phyloP scores from a whole-genome alignment of 1,140 invertebrate genomes.

The Frieseomelitta varia region DNA sequence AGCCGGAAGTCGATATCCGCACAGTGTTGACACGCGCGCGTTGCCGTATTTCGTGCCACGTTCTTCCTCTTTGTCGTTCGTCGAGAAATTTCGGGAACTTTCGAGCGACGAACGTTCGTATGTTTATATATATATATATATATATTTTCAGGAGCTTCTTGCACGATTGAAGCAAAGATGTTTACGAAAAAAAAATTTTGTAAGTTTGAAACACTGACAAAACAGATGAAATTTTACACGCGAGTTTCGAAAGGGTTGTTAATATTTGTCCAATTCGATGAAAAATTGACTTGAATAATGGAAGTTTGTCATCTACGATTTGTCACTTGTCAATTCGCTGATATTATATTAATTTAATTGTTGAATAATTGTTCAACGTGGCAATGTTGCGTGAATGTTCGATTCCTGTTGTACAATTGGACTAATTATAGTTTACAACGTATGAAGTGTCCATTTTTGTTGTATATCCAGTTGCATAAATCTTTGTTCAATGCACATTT shows the following conservation, averaged over 20 bases:
- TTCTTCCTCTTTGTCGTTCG: background rate
- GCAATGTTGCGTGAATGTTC: background rate
- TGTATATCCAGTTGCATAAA: background rate
- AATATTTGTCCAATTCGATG: background rate
- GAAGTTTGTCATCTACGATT: background rate
- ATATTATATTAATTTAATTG: background rate
- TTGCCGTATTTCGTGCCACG: conserved; percentile 16
- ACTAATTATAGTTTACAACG: background rate
- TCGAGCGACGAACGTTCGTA: background rate
- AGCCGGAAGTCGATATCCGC: conserved; percentile 24
- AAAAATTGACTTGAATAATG: background rate
- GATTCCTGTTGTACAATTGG: background rate
- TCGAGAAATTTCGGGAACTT: background rate
- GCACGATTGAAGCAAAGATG: no score
- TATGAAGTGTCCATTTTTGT: background rate
- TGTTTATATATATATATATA: no score
- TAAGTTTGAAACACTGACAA: no score
- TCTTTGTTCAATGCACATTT: no score
- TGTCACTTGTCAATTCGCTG: background rate
- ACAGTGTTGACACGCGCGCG: conserved; percentile 6
- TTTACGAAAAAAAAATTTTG: no score
- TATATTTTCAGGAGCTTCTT: background rate
- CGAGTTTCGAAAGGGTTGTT: background rate
- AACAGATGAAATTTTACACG: no score
- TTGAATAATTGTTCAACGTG: background rate